phyloP scores from a whole-genome alignment of 2,888 invertebrate species.

The Odiellus spinosus region DNA sequence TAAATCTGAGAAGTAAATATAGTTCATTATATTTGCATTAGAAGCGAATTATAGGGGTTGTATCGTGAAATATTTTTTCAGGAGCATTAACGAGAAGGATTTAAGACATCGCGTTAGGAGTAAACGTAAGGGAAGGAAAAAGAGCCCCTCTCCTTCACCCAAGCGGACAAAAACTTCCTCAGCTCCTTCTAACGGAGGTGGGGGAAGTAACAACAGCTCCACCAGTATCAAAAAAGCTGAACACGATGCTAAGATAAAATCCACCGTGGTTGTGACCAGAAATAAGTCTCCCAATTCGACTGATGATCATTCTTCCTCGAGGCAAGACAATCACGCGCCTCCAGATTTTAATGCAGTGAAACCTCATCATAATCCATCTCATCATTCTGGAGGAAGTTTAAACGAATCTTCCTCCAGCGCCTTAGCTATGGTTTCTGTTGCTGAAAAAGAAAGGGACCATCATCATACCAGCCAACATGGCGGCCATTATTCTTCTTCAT shows the following conservation, averaged over 20 bases:
- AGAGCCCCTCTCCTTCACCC: background rate
- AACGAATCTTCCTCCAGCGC: too few species aligned
- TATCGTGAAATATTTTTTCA: constrained; percentile 1
- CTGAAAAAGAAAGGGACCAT: background rate
- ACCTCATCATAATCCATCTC: too few species aligned
- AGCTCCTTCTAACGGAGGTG: too few species aligned
- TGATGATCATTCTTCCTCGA: background rate
- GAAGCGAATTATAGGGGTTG: background rate
- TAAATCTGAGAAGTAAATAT: too few species aligned
- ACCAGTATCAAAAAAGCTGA: constrained; percentile 17
- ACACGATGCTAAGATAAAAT: constrained; percentile 20
- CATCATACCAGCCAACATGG: too few species aligned
- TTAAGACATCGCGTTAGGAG: constrained; percentile 13
- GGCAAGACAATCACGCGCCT: too few species aligned
- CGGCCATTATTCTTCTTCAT: background rate
- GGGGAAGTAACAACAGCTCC: background rate
- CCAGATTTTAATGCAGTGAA: too few species aligned
- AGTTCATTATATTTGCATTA: too few species aligned
- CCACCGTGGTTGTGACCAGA: constrained; percentile 20
- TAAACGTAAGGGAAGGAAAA: constrained; percentile 11
- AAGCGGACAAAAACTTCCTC: background rate
- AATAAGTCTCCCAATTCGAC: constrained; percentile 9
- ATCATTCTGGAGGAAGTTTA: too few species aligned
- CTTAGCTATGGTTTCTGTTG: too few species aligned
- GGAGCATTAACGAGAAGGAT: constrained; percentile 13